Percentiles rank a stretch among this genome's conserved stretches.
Conservation (phyloP, 1,140 invertebrate genomes). For the Macrotrachela quadricornifera region DNA sequence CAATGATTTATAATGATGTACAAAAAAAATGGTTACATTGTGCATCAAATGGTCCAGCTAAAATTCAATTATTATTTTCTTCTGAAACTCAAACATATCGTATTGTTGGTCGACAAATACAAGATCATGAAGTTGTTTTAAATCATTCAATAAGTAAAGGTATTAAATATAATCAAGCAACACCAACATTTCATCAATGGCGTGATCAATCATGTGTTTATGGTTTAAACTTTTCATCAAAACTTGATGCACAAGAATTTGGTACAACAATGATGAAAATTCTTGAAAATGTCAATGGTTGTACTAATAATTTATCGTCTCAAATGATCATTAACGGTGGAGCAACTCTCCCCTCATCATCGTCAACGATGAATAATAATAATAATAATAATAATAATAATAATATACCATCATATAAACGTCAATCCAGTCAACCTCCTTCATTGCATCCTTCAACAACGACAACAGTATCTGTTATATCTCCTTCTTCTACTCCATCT, state of each 20-base stretch:
- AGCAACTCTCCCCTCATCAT: not conserved
- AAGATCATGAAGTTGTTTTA: constrained; percentile 89
- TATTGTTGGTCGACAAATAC: constrained; percentile 83
- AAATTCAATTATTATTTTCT: constrained; percentile 92
- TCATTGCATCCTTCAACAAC: too few relatives aligned
- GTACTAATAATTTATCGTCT: constrained; percentile 6
- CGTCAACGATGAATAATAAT: not conserved
- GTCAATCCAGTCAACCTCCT: not conserved
- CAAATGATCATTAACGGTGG: not conserved
- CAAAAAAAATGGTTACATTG: constrained; percentile 79
- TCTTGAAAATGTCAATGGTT: constrained; percentile 30
- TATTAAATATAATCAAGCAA: constrained; percentile 83
- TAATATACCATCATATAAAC: not conserved
- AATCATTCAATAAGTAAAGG: constrained; percentile 78
- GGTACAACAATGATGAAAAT: constrained; percentile 43
- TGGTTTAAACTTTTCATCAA: constrained; percentile 75
- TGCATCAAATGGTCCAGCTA: constrained; percentile 65
- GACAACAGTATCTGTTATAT: not conserved
- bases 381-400: not conserved
- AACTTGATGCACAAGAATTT: constrained; percentile 79
- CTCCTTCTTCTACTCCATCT: not conserved
- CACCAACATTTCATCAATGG: constrained; percentile 80
- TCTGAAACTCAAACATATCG: constrained; percentile 80
- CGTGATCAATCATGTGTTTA: constrained; percentile 72
- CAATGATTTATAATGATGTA: constrained; percentile 89